These are phyloP conservation scores for Saturnia pavonia DNA, from an alignment of 2,888 invertebrate species.

Conservation along the genomic window DNA sequence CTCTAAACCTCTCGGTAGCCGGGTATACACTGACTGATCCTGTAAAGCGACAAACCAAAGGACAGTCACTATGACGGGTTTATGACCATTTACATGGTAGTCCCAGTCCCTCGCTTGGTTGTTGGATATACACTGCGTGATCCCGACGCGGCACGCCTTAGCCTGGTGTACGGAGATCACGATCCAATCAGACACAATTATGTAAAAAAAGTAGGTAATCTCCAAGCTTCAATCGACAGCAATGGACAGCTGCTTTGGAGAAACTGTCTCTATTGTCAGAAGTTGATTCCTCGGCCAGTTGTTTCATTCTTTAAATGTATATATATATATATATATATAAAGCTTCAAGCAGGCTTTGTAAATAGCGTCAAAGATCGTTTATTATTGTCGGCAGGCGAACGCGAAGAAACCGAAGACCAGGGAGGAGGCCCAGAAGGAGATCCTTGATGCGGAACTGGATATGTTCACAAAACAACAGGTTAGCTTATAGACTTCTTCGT, in stretches of 20 bases:
- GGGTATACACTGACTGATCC: too few relatives aligned
- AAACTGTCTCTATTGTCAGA: not conserved
- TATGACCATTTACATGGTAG: too few relatives aligned
- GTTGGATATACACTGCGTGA: too few relatives aligned
- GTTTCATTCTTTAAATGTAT: not conserved
- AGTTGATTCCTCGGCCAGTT: not conserved
- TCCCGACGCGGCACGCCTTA: too few relatives aligned
- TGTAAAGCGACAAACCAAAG: too few relatives aligned
- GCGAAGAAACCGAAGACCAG: constrained; percentile 83
- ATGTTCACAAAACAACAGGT: constrained; percentile 93
- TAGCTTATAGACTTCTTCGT: constrained; percentile 24
- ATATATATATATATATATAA: not conserved
- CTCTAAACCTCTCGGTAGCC: too few relatives aligned
- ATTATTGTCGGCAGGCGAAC: constrained; percentile 55
- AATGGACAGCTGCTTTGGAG: too few relatives aligned
- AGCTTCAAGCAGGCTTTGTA: constrained; percentile 33
- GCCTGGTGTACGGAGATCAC: too few relatives aligned
- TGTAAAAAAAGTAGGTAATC: not conserved
- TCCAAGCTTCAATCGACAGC: not conserved
- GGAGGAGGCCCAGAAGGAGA: constrained; percentile 93
- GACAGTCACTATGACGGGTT: too few relatives aligned
- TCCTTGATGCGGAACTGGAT: constrained; percentile 95
- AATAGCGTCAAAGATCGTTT: constrained; percentile 31
- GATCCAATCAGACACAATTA: too few relatives aligned
- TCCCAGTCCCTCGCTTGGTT: too few relatives aligned